phyloP scores from a whole-genome alignment of 2,113 vertebrate species.

The Addax nasomaculatus region DNA sequence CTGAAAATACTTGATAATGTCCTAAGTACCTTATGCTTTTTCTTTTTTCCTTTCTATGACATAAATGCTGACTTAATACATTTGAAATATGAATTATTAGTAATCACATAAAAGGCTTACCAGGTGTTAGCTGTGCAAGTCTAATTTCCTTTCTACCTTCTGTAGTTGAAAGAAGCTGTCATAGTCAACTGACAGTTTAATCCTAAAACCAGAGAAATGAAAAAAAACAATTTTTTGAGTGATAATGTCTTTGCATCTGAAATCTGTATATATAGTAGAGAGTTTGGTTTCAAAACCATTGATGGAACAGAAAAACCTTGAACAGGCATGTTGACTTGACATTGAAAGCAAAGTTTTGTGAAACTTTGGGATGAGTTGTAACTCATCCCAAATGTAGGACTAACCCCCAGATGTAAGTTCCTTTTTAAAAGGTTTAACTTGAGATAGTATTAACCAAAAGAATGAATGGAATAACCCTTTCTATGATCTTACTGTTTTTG shows the following conservation, averaged over 20 bases:
- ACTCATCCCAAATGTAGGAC: neutral
- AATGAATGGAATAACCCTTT: neutral
- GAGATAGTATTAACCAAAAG: slow-evolving; percentile 11
- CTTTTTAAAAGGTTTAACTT: slow-evolving; percentile 22
- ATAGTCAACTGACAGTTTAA: neutral
- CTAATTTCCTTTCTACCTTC: slow-evolving; percentile 11
- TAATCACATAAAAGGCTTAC: neutral
- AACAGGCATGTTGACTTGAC: neutral
- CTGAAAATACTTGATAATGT: neutral
- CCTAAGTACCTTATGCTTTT: neutral
- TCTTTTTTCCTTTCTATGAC: neutral
- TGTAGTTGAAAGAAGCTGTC: neutral
- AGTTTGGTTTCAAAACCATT: slow-evolving; percentile 21
- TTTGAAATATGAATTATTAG: neutral
- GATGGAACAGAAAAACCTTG: neutral
- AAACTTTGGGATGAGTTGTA: neutral
- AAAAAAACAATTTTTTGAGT: neutral
- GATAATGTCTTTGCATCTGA: slow-evolving; percentile 4
- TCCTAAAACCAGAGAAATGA: neutral
- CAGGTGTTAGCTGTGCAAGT: neutral
- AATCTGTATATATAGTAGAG: neutral
- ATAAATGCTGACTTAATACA: neutral
- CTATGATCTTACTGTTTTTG: neutral
- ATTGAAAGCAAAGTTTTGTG: neutral
- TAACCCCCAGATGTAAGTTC: neutral